phyloP scores from a whole-genome alignment of 2,113 vertebrate genomes.

The Pachyramphus minor region DNA sequence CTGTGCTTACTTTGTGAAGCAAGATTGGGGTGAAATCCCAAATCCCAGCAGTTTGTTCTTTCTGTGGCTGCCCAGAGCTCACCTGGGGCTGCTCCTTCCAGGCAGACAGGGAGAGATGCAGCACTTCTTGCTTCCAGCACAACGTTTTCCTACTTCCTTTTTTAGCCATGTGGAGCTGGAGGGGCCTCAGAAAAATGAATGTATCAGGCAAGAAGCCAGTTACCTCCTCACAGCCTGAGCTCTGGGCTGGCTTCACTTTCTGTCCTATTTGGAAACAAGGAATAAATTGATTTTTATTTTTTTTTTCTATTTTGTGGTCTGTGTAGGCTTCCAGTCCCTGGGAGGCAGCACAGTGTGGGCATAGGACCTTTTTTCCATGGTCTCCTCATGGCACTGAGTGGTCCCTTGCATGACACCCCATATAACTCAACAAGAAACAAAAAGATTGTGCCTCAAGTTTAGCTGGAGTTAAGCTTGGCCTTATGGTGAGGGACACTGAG shows the following conservation, averaged over 20 bases:
- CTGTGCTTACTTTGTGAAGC: accelerated
- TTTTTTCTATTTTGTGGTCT: neutral
- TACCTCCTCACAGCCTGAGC: neutral
- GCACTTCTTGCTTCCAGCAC: neutral
- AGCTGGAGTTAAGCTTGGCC: neutral
- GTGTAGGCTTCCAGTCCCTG: neutral
- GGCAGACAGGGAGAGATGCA: neutral
- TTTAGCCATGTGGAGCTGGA: conserved; percentile 17
- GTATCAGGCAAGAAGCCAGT: conserved; percentile 12
- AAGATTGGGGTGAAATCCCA: neutral
- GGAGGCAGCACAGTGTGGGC: neutral
- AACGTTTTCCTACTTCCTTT: conserved; percentile 15
- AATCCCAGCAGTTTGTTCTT: neutral
- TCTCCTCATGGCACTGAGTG: neutral
- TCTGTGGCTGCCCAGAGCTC: neutral
- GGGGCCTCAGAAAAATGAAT: conserved; percentile 19
- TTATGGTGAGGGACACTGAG: neutral
- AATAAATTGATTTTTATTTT: neutral
- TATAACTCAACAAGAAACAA: neutral
- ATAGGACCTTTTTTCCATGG: neutral
- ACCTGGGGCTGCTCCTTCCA: neutral
- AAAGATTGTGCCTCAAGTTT: neutral
- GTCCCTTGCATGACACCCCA: neutral
- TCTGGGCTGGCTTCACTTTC: neutral
- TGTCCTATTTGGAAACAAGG: neutral